Percentiles rank a stretch among this genome's conserved stretches.
Evolutionary conservation across 2,797 vertebrate species (phyloP).

Genomic region (Hydrolagus colliei): DNA sequence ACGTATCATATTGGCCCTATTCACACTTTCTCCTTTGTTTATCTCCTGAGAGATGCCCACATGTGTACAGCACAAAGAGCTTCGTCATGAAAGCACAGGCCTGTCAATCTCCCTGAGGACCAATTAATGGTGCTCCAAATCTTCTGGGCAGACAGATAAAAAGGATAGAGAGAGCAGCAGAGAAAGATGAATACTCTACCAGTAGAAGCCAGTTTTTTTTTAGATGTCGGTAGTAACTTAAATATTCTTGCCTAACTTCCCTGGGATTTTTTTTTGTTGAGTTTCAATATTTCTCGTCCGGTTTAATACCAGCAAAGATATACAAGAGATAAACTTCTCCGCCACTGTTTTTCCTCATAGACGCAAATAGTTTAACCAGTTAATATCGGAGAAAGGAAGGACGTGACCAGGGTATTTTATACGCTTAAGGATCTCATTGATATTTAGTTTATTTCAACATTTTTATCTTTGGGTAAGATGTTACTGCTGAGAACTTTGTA

Average conservation of each 20-base stretch:
- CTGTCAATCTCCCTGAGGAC: slow-evolving; percentile 84
- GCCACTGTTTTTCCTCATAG: slow-evolving; percentile 37
- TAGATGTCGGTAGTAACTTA: slow-evolving; percentile 73
- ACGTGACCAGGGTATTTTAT: slow-evolving; percentile 38
- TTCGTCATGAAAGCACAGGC: slow-evolving; percentile 70
- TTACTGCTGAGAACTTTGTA: slow-evolving; percentile 62
- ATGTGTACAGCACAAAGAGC: slow-evolving; percentile 75
- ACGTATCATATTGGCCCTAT: slow-evolving; percentile 36
- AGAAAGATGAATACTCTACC: slow-evolving; percentile 66
- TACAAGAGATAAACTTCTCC: slow-evolving; percentile 33
- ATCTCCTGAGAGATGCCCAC: slow-evolving; percentile 76
- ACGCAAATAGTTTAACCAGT: slow-evolving; percentile 34
- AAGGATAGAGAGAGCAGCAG: slow-evolving; percentile 60
- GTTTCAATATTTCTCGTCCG: neutral
- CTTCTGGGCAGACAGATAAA: slow-evolving; percentile 86
- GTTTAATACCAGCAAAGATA: neutral
- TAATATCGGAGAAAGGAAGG: slow-evolving; percentile 32
- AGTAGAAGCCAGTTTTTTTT: slow-evolving; percentile 58
- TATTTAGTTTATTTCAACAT: slow-evolving; percentile 47
- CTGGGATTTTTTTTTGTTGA: slow-evolving; percentile 45
- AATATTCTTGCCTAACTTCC: slow-evolving; percentile 77
- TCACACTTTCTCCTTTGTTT: slow-evolving; percentile 66
- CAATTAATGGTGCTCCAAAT: slow-evolving; percentile 87
- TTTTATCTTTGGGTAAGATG: slow-evolving; percentile 49
- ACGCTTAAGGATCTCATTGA: slow-evolving; percentile 48